These are phyloP conservation scores for Cyphomyrus discorhynchus DNA, from an alignment of 2,113 vertebrate genomes.

Conservation along the genomic window DNA sequence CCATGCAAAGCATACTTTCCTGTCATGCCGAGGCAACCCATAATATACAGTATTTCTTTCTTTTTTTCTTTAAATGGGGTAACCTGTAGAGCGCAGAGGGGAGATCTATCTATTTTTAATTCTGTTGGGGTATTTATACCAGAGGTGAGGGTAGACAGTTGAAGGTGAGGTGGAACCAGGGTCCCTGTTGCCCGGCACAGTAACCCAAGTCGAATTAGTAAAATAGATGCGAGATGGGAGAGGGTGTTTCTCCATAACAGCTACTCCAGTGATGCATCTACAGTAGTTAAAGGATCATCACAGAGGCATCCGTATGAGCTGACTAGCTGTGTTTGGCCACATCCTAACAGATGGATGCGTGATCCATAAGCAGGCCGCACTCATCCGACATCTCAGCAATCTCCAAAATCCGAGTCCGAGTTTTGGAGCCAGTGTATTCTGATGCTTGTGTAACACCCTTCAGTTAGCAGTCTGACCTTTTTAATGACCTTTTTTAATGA, in stretches of 20 bases:
- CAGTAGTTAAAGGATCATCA: conserved; percentile 16
- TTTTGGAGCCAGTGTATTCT: not conserved
- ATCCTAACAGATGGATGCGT: not conserved
- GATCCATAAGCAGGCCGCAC: not conserved
- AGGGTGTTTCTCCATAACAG: conserved; percentile 30
- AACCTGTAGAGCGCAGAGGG: not conserved
- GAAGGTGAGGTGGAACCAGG: not conserved
- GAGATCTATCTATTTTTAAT: not conserved
- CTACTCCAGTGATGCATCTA: conserved; percentile 14
- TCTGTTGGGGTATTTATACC: not conserved
- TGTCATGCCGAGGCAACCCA: not conserved
- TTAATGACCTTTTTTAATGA: not conserved
- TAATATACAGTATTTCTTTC: not conserved
- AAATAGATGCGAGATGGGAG: conserved; percentile 22
- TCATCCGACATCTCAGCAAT: not conserved
- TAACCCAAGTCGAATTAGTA: not conserved
- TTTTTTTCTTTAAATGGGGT: not conserved
- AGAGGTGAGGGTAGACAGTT: not conserved
- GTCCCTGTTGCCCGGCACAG: conserved; percentile 23
- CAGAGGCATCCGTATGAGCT: not conserved
- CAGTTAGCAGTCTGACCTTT: not conserved
- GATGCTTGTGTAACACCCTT: not conserved
- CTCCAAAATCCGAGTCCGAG: not conserved
- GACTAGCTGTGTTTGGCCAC: not conserved
- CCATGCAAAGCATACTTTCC: not conserved